Evolutionary conservation across 2,113 vertebrate species (phyloP), one percentile per base, ranked within the genome.

Genomic region (Rhinoderma darwinii): DNA sequence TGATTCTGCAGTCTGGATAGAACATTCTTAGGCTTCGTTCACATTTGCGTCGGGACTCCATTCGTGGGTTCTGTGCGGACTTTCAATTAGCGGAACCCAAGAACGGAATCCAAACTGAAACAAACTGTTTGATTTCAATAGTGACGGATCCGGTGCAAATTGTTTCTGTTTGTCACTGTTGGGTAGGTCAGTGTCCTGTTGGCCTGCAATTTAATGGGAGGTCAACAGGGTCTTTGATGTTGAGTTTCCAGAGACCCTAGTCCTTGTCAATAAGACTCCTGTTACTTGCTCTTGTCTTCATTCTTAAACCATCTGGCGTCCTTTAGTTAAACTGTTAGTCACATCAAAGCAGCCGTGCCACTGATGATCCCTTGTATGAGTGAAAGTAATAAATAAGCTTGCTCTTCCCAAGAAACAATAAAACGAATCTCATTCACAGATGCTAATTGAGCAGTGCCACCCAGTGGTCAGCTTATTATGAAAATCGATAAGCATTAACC

Each of bases 191-290:
- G 50, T 59, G 50, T 56, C 22, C 50, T 78, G 76, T 37, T 9
- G 14, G 35, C 39, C 37, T 61, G 78, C 20, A 27, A 35, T 37
- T 5, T 79, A 35, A 39, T 80, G 32, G 47, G 50, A 37, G 79
- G 27, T 82, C 39, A 63, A 20, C 17, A 51, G 30, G 66, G 18
- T 50, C 43, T 83, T 83, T 83, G 63, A 83, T 83, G 14, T 66
- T 43, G 27, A 30, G 43, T 72, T 37, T 82, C 80, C 80, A 82
- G 80, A 82, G n/a, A 56, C 35, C 54, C 37, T 25, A 39, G 20
- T 37, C 51, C 20, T 12, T 56, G 27, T 75, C 39, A 44, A 8
- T 0, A 15, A 44, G 41, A 47, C 41, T 5, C 12, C 22, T 44
- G 41, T 4, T 74, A 43, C 22, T 79, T 10, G 76, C 20, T 14